Conservation (phyloP, 2,113 vertebrate genomes). For the Mixornis gularis region DNA sequence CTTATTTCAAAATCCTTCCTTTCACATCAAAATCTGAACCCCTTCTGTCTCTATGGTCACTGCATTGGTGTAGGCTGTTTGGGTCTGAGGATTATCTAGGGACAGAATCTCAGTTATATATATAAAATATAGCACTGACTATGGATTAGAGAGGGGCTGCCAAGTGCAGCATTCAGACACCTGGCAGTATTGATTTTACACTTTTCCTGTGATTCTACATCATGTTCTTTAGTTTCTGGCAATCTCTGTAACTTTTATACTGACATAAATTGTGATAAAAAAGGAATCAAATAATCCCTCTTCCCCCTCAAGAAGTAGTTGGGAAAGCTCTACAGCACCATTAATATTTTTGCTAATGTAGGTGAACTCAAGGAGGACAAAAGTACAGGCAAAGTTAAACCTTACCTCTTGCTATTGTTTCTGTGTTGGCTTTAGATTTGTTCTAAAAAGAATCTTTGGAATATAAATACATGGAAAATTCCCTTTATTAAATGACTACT, state of each 20-base stretch:
- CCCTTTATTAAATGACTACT: background rate
- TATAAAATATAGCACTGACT: slow-evolving; percentile 63
- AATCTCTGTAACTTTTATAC: slow-evolving; percentile 74
- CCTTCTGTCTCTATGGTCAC: background rate
- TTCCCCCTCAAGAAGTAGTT: slow-evolving; percentile 61
- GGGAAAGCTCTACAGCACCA: slow-evolving; percentile 55
- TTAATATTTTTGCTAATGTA: slow-evolving; percentile 72
- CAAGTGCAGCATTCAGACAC: slow-evolving; percentile 66
- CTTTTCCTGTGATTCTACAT: slow-evolving; percentile 71
- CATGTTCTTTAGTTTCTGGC: slow-evolving; percentile 73
- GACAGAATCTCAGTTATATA: slow-evolving; percentile 50
- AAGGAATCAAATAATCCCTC: slow-evolving; percentile 50
- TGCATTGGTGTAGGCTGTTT: background rate
- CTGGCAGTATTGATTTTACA: slow-evolving; percentile 74
- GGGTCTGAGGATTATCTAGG: slow-evolving; percentile 37
- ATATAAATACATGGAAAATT: background rate
- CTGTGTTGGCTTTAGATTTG: slow-evolving; percentile 22
- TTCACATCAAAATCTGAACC: background rate
- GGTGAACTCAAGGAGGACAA: slow-evolving; percentile 28
- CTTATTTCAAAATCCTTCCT: background rate
- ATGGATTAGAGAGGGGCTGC: slow-evolving; percentile 64
- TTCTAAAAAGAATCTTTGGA: slow-evolving; percentile 7
- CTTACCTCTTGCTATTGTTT: background rate
- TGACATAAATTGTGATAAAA: slow-evolving; percentile 73
- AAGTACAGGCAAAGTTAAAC: slow-evolving; percentile 31